Percentiles rank a stretch among this genome's conserved stretches.
Conservation (phyloP, 2,797 vertebrate genomes). For the Eulemur albifrons region DNA sequence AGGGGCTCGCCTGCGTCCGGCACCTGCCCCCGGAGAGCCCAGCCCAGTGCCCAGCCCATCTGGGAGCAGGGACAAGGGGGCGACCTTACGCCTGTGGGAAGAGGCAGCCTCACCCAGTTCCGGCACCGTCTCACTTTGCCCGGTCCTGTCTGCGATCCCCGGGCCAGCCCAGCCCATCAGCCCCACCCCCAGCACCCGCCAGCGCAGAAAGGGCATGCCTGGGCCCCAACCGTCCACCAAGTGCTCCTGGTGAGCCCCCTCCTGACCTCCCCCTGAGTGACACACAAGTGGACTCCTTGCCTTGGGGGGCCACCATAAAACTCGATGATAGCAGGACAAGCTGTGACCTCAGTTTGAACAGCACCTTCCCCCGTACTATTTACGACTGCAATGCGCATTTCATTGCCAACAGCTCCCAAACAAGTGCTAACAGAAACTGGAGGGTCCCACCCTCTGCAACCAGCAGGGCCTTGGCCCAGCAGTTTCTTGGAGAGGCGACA, state of each 20-base stretch:
- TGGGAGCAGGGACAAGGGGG: not conserved
- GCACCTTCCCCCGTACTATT: not conserved
- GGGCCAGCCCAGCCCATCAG: not conserved
- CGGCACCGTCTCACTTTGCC: not conserved
- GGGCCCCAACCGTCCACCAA: not conserved
- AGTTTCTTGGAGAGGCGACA: not conserved
- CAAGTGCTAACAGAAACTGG: not conserved
- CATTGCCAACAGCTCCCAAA: not conserved
- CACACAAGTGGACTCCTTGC: not conserved
- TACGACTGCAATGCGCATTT: not conserved
- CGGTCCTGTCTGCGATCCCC: not conserved
- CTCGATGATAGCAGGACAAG: not conserved
- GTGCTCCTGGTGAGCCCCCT: not conserved
- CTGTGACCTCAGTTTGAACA: accelerated
- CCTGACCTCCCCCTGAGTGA: not conserved
- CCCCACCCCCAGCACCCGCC: not conserved
- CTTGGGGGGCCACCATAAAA: not conserved
- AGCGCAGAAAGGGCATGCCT: not conserved
- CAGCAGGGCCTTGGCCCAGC: not conserved
- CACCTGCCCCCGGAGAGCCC: not conserved
- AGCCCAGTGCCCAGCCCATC: not conserved
- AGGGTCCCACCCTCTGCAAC: not conserved
- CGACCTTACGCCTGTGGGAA: not conserved
- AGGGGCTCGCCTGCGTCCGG: not conserved
- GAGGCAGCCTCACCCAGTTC: not conserved